Conservation (phyloP, 2,113 vertebrate genomes). For the Physeter macrocephalus region DNA sequence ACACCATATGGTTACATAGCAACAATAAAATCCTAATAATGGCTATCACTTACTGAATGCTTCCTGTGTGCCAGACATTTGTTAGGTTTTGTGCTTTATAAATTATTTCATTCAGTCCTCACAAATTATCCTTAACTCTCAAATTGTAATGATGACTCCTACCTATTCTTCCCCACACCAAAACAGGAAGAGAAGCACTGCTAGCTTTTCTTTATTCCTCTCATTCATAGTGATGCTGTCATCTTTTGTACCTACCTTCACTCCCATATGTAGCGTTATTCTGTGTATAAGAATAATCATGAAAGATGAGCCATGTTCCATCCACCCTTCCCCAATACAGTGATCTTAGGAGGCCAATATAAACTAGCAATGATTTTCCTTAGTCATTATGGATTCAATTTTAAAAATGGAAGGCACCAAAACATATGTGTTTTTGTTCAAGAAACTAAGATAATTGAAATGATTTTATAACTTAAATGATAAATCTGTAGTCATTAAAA, state of each 20-base stretch:
- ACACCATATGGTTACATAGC: not conserved
- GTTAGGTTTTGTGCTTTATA: not conserved
- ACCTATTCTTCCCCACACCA: not conserved
- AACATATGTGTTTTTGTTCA: not conserved
- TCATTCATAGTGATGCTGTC: not conserved
- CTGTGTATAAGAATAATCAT: not conserved
- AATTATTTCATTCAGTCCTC: not conserved
- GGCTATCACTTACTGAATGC: not conserved
- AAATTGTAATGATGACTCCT: not conserved
- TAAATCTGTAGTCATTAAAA: slow-evolving; percentile 1
- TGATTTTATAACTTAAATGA: not conserved
- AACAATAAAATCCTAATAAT: not conserved
- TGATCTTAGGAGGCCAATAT: not conserved
- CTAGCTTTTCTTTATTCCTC: not conserved
- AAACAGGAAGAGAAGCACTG: not conserved
- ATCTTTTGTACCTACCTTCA: not conserved
- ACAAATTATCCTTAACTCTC: not conserved
- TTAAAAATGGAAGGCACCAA: not conserved
- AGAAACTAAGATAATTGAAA: slow-evolving; percentile 6
- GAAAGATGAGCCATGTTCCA: not conserved
- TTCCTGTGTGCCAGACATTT: not conserved
- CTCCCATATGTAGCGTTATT: not conserved
- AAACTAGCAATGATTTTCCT: not conserved
- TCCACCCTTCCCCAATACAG: not conserved
- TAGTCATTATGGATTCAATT: not conserved